Percentiles rank a stretch among this genome's conserved stretches.
phyloP scores from a whole-genome alignment of 2,113 vertebrate species.

The Cryptoleucopteryx plumbea region DNA sequence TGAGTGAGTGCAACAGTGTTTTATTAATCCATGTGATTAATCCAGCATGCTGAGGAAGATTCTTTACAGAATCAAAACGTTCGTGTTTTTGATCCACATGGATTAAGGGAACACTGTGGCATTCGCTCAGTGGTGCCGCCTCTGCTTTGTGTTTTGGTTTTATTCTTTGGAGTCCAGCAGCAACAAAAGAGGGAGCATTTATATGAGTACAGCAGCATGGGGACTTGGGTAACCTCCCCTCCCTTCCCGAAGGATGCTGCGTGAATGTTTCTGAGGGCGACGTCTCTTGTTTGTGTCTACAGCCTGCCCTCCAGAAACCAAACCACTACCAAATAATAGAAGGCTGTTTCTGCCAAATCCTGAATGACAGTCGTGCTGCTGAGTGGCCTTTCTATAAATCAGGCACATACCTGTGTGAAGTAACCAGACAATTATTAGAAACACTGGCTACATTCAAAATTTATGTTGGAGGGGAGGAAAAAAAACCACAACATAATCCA shows the following conservation, averaged over 20 bases:
- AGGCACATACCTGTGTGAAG: constrained; percentile 9
- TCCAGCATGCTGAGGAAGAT: constrained; percentile 76
- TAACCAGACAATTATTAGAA: not conserved
- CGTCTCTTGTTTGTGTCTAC: constrained; percentile 46
- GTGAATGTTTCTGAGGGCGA: constrained; percentile 57
- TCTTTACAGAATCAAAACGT: constrained; percentile 71
- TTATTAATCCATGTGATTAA: constrained; percentile 78
- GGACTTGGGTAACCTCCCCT: constrained; percentile 55
- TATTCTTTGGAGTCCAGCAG: constrained; percentile 66
- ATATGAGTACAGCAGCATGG: constrained; percentile 54
- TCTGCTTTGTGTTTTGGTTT: constrained; percentile 66
- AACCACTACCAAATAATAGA: constrained; percentile 23
- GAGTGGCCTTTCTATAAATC: not conserved
- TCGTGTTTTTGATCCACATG: constrained; percentile 69
- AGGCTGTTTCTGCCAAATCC: constrained; percentile 37
- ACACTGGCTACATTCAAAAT: not conserved
- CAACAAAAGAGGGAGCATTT: constrained; percentile 71
- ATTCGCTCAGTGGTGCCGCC: constrained; percentile 65
- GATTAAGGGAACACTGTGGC: constrained; percentile 73
- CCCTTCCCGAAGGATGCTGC: constrained; percentile 41
- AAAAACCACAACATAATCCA: not conserved
- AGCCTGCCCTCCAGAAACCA: constrained; percentile 43
- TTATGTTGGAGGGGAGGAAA: not conserved
- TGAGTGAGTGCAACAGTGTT: constrained; percentile 63
- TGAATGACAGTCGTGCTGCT: constrained; percentile 28